Evolutionary conservation across 2,797 vertebrate species (phyloP).

Genomic region (Sebastes wilsoni): DNA sequence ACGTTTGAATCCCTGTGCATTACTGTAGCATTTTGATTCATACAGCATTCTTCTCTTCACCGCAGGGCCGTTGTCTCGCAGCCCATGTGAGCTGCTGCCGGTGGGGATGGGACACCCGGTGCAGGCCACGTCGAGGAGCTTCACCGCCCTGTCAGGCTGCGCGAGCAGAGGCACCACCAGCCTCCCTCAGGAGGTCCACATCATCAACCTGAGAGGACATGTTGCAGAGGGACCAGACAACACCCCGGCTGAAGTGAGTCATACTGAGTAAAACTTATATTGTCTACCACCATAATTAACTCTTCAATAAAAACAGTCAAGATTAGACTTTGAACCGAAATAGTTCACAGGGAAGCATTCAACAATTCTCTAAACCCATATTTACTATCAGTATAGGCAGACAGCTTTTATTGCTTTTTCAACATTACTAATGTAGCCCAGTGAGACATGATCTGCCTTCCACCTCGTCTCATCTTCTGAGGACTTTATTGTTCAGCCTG

Average conservation of each 20-base stretch:
- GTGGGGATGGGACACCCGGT: slow-evolving; percentile 91
- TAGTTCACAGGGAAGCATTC: not conserved
- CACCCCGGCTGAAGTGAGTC: slow-evolving; percentile 68
- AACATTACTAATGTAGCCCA: not conserved
- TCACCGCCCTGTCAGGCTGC: slow-evolving; percentile 91
- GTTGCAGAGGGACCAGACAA: slow-evolving; percentile 75
- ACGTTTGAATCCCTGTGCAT: not conserved
- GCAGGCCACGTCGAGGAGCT: slow-evolving; percentile 90
- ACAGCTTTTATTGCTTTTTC: not conserved
- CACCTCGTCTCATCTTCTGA: not conserved
- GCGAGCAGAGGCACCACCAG: slow-evolving; percentile 90
- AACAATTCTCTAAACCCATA: not conserved
- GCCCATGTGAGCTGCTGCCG: slow-evolving; percentile 86
- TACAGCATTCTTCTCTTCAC: not conserved
- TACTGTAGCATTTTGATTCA: not conserved
- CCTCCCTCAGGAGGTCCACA: slow-evolving; percentile 91
- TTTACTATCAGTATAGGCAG: not conserved
- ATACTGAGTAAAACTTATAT: not conserved
- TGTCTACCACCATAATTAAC: not conserved
- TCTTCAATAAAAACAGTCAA: not conserved
- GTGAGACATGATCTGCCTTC: not conserved
- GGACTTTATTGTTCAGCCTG: not conserved
- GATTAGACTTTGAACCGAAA: not conserved
- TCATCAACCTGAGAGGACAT: slow-evolving; percentile 89
- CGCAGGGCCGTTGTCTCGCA: slow-evolving; percentile 85